Evolutionary conservation across 2,797 vertebrate species (phyloP).

Genomic region (Parauchenoglanis ngamensis): DNA sequence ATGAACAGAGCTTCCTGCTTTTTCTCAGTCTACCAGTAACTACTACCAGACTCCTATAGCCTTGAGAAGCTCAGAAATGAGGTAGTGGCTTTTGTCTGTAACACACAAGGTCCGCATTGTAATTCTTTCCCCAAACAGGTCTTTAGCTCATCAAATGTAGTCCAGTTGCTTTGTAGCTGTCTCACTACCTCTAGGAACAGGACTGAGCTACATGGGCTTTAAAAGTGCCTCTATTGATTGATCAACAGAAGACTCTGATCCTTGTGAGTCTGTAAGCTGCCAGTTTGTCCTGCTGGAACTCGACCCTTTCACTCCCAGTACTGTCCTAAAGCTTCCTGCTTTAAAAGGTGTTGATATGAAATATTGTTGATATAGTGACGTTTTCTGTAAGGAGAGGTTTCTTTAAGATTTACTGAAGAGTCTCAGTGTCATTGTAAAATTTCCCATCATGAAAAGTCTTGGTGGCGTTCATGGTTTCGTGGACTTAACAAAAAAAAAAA

Average conservation of each 20-base stretch:
- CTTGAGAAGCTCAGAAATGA: background rate
- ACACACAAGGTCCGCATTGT: background rate
- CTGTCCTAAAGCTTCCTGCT: background rate
- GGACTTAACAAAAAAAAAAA: too few relatives aligned
- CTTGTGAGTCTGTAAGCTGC: conserved; percentile 1
- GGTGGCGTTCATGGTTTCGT: background rate
- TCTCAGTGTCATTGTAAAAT: background rate
- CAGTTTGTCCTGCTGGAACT: conserved; percentile 8
- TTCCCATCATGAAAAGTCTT: background rate
- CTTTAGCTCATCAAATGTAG: background rate
- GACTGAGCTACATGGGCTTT: conserved; percentile 14
- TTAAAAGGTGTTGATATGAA: background rate
- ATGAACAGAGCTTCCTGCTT: background rate
- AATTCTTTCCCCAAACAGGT: background rate
- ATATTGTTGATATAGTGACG: background rate
- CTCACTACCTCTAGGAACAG: background rate
- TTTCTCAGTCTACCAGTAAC: background rate
- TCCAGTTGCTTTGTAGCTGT: background rate
- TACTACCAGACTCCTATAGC: background rate
- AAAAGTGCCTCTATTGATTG: conserved; percentile 27
- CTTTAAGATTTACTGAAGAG: background rate
- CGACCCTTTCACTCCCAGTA: background rate
- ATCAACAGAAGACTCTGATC: conserved; percentile 51
- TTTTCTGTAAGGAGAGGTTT: background rate
- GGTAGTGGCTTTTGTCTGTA: background rate